Evolutionary conservation across 2,888 invertebrate species (phyloP).

Genomic region (Atrina japonica): DNA sequence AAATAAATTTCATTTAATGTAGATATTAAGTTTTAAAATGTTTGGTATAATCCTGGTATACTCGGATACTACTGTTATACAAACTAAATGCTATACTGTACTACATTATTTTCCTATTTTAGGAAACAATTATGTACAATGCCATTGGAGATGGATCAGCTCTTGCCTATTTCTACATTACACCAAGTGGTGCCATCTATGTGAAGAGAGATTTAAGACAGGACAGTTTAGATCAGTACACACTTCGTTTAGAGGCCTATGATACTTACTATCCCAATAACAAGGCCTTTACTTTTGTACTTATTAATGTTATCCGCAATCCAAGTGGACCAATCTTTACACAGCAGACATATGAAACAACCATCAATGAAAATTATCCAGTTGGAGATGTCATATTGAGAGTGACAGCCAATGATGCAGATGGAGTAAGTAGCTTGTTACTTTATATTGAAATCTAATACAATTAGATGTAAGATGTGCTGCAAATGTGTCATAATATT

Average conservation of each 20-base stretch:
- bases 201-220: constrained; percentile 54
- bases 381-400: constrained; percentile 54
- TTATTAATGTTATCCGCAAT: constrained; percentile 70
- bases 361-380: constrained; percentile 57
- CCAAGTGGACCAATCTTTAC: constrained; percentile 86
- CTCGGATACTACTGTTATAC: too few relatives aligned
- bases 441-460: neutral
- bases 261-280: constrained; percentile 71
- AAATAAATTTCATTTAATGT: too few relatives aligned
- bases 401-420: constrained; percentile 62
- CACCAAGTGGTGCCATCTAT: constrained; percentile 51
- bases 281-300: constrained; percentile 57
- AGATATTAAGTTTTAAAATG: too few relatives aligned
- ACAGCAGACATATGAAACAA: constrained; percentile 44
- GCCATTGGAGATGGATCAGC: constrained; percentile 64
- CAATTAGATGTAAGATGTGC: too few relatives aligned
- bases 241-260: constrained; percentile 66
- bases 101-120: too few relatives aligned
- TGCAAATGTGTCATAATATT: too few relatives aligned
- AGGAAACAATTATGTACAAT: constrained; percentile 53
- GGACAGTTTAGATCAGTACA: constrained; percentile 51
- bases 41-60: too few relatives aligned
- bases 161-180: constrained; percentile 57
- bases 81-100: too few relatives aligned
- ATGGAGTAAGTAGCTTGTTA: constrained; percentile 51